phyloP scores from a whole-genome alignment of 2,888 invertebrate species.

The Acronicta psi region DNA sequence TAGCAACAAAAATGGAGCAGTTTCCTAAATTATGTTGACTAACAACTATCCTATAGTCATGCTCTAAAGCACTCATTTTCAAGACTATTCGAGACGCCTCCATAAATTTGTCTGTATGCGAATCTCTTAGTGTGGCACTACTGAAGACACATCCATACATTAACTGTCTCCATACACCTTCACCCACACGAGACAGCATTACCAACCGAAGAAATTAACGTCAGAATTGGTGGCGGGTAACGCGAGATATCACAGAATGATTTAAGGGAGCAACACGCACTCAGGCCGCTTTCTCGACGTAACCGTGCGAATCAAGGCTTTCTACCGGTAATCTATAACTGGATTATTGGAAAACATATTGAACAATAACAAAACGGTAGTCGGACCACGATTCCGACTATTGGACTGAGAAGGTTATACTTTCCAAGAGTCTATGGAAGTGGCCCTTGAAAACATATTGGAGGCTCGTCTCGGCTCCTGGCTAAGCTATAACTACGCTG shows the following conservation, averaged over 20 bases:
- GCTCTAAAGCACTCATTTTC: too few relatives aligned
- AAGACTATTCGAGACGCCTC: too few relatives aligned
- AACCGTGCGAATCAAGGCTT: conserved; percentile 78
- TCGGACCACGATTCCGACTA: conserved; percentile 76
- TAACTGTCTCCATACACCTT: neutral
- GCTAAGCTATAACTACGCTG: too few relatives aligned
- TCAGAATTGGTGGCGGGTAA: conserved; percentile 43
- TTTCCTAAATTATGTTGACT: too few relatives aligned
- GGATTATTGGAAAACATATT: conserved; percentile 87
- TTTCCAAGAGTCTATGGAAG: conserved; percentile 60
- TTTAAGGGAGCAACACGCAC: conserved; percentile 68
- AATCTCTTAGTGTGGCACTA: too few relatives aligned
- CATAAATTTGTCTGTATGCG: too few relatives aligned
- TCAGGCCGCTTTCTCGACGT: conserved; percentile 66
- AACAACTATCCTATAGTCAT: too few relatives aligned
- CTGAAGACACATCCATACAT: neutral
- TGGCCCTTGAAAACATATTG: conserved; percentile 20
- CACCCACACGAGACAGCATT: conserved; percentile 19
- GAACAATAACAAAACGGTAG: conserved; percentile 87
- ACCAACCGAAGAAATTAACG: conserved; percentile 40
- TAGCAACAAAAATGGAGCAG: too few relatives aligned
- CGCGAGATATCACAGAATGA: conserved; percentile 52
- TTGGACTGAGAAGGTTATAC: conserved; percentile 59
- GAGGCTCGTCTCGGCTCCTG: too few relatives aligned
- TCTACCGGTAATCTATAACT: conserved; percentile 78